These are phyloP conservation scores for Spodoptera littoralis DNA, from an alignment of 2,888 invertebrate species.

Conservation along the genomic window DNA sequence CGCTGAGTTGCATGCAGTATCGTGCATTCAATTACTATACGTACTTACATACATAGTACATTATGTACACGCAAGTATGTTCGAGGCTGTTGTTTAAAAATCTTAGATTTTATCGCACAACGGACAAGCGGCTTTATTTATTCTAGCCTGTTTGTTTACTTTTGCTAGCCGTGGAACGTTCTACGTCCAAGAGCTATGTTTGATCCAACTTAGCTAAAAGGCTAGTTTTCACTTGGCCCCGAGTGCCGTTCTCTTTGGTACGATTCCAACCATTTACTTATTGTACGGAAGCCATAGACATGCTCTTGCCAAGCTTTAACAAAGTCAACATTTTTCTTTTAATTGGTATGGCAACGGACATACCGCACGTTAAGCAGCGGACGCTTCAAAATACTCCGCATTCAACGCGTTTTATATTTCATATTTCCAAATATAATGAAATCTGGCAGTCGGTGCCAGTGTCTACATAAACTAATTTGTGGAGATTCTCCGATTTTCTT, in stretches of 20 bases:
- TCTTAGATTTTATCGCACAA: conserved; percentile 42
- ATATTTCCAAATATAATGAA: neutral
- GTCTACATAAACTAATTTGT: too few species aligned
- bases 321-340: conserved; percentile 31
- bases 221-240: conserved; percentile 32
- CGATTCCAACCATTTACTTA: conserved; percentile 39
- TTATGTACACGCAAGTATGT: neutral
- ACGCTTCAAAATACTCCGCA: neutral
- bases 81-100: conserved; percentile 27
- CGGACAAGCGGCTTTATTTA: conserved; percentile 37
- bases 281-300: conserved; percentile 32
- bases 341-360: conserved; percentile 21
- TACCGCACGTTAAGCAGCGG: neutral
- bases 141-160: conserved; percentile 28
- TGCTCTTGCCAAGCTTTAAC: conserved; percentile 38
- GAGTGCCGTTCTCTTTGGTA: conserved; percentile 40
- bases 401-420: neutral
- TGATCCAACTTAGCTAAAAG: conserved; percentile 28
- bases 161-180: conserved; percentile 12
- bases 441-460: too few species aligned
- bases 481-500: too few species aligned
- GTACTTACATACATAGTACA: conserved; percentile 3
- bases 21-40: conserved; percentile 43
- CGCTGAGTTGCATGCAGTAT: conserved; percentile 45
- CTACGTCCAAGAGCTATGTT: conserved; percentile 8